phyloP scores from a whole-genome alignment of 2,113 vertebrate genomes.

The Lucifuga dentata region DNA sequence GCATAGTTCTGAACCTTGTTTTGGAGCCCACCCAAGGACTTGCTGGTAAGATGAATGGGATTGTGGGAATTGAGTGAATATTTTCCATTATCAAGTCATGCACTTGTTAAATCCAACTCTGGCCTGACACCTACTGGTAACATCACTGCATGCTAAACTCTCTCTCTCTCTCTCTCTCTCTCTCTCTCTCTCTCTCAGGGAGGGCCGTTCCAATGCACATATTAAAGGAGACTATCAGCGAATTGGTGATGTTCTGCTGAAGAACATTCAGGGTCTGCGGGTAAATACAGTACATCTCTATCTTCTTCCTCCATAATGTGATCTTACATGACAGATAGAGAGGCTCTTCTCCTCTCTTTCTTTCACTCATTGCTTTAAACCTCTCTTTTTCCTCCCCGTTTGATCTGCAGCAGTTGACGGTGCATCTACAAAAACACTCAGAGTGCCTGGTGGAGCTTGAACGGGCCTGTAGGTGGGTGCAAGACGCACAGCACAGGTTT shows the following conservation, averaged over 20 bases:
- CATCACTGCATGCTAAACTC: slow-evolving; percentile 3
- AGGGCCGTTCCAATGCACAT: slow-evolving; percentile 94
- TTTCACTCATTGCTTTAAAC: background rate
- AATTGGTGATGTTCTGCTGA: slow-evolving; percentile 92
- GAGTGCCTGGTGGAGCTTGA: slow-evolving; percentile 93
- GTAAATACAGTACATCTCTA: slow-evolving; percentile 72
- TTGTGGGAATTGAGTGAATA: slow-evolving; percentile 29
- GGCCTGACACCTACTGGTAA: slow-evolving; percentile 59
- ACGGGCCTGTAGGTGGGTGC: slow-evolving; percentile 81
- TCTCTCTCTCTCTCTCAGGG: slow-evolving; percentile 78
- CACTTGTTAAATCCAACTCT: background rate
- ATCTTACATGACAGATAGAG: too few species aligned
- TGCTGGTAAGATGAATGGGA: slow-evolving; percentile 24
- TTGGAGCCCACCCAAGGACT: background rate
- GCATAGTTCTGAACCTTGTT: background rate
- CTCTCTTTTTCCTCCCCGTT: background rate
- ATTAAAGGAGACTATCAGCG: slow-evolving; percentile 93
- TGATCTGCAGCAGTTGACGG: slow-evolving; percentile 84
- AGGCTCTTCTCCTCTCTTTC: too few species aligned
- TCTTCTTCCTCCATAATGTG: too few species aligned
- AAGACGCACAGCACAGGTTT: background rate
- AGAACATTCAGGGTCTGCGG: slow-evolving; percentile 93
- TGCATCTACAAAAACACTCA: slow-evolving; percentile 91
- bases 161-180: background rate
- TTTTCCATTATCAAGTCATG: slow-evolving; percentile 25